Base-by-base conservation (phyloP, 2,888 invertebrate genomes). In the Caenorhabditis sinica region DNA sequence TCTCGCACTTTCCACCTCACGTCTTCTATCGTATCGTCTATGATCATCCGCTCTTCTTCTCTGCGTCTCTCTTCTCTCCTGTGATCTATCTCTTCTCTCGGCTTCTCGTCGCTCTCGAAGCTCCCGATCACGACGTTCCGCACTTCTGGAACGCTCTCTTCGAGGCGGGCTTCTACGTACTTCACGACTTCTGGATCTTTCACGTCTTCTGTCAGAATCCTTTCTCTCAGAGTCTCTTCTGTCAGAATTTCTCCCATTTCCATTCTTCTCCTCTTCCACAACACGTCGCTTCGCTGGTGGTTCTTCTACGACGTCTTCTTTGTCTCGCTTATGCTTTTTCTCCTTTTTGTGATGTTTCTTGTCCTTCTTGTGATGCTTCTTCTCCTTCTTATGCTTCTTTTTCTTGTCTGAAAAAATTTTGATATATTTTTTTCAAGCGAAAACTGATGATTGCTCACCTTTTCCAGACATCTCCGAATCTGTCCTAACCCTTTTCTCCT, bases 291-390 rank as follows among this genome's bases (percentile, higher is more conserved):
- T 83, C 20, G 45, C 56, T 13, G 77, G 83, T 15, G 79, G 68
- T 17, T 84, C 81, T 13, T 82, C 74, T 23, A 66, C 56, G 45
- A 65, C 68, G 9, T 15, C n/a, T 6, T 72, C 66, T 23, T 80
- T 79, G 17, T 71, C 80, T 20, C 60, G 40, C 58, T 53, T 73
- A 61, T 60, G 66, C 23, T 84, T 65, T 23, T 65, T 65, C 25
- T 58, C 79, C 60, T 82, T 83, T 53, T 88, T 87, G 60, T 87
- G 40, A 40, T 40, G 81, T 49, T 87, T 85, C 49, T 86, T 86
- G 2, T 89, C 86, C 63, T 88, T 82, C 56, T 88, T 88, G 60
- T 87, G 81, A 33, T 87, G 83, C 66, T 87, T 86, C 11, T 83
- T 83, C 60, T 83, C 77, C 49, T 79, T 81, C 56, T 88, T 86